Base-by-base conservation (phyloP, 2,797 vertebrate genomes). In the Ibycter americanus region DNA sequence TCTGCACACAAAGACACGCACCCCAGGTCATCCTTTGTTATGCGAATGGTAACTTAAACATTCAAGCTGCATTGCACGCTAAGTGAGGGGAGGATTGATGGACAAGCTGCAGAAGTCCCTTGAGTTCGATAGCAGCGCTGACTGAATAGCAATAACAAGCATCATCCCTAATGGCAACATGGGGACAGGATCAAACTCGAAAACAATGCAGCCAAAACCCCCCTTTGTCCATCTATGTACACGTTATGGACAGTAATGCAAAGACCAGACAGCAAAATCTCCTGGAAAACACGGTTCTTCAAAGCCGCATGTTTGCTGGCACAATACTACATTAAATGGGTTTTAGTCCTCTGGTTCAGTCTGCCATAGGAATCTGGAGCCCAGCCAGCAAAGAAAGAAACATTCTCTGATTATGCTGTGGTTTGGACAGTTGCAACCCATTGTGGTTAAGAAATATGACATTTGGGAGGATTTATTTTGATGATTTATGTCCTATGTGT, bases 371-470 rank as follows among this genome's bases (percentile, higher is more conserved):
- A 32, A 90, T 67, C 89, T 97, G 90, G 74, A 96, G 68, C 23
- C 85, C 34, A 88, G 84, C 76, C 9, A 34, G 22, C 22, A 86
- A 72, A 74, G 42, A 94, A 94, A 93, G 44, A 93, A 72, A 55
- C 40, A 96, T 93, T 95, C 81, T 89, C 82, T 97, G 97, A 97
- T 96, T 96, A 97, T 76, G 55, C 46, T 96, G 90, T 84, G 94
- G 93, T 95, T 97, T 95, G 87, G 94, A 96, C 89, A 97, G 96
- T 32, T 87, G 83, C 42, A 96, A 70, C 59, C 87, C 92, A 94
- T 76, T 96, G 96, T 91, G 94, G 96, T 96, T 96, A 95, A 95
- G 80, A 98, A 97, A 97, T 87, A 94, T 14, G 90, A 86, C 52
- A 17, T 93, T 65, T 87, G 93, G 95, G 93, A 97, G 82, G 92